Conservation (phyloP, 92 coral and sea anemone species). For the Desmophyllum pertusum region DNA sequence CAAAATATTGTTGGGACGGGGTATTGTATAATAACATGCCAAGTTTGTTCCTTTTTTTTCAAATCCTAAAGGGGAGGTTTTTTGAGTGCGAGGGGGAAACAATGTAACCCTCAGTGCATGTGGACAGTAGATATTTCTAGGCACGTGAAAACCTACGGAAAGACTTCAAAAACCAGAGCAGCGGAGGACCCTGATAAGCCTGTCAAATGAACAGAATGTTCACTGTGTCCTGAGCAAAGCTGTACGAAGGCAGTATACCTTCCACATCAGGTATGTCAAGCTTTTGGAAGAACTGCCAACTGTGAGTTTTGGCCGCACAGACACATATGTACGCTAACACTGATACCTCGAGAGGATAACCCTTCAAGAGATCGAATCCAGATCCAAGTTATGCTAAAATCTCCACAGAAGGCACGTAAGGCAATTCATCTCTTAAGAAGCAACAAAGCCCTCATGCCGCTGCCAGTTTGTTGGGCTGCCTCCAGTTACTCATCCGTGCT, state of each 20-base stretch:
- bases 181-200: no score
- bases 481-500: not conserved
- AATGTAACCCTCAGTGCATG: conserved; percentile 26
- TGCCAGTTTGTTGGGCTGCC: conserved; percentile 21
- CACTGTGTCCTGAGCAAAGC: no score
- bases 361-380: conserved; percentile 50
- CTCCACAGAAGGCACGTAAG: conserved; percentile 57
- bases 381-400: conserved; percentile 44
- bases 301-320: conserved; percentile 50
- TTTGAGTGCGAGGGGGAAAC: conserved; percentile 26
- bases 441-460: conserved; percentile 36
- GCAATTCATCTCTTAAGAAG: no score
- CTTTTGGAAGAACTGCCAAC: conserved; percentile 42
- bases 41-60: conserved; percentile 25
- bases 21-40: no score
- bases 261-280: no score
- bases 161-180: not conserved
- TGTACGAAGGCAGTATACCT: no score
- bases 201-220: no score
- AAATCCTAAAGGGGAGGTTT: conserved; percentile 28
- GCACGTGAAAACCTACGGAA: conserved; percentile 33
- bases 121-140: conserved; percentile 24
- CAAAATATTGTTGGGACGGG: conserved; percentile 26
- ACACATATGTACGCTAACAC: no score
- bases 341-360: conserved; percentile 55